phyloP scores from a whole-genome alignment of 2,797 vertebrate species.

The Halcyon smyrnensis region DNA sequence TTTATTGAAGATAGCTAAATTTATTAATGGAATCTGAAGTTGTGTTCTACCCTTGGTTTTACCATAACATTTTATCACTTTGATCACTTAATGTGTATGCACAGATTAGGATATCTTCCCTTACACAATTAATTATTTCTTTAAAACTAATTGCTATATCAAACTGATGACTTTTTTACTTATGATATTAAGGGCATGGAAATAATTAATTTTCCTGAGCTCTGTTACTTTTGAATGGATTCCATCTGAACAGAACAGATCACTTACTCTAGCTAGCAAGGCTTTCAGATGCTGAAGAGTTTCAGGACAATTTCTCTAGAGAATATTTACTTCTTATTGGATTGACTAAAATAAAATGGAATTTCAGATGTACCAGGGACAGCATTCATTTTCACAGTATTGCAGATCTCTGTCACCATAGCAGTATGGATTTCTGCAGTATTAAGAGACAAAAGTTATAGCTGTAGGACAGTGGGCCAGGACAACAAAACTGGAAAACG shows the following conservation, averaged over 20 bases:
- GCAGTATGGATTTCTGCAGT: background rate
- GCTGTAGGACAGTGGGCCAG: background rate
- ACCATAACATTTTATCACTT: background rate
- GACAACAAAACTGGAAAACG: background rate
- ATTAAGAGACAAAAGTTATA: background rate
- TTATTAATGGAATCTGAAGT: background rate
- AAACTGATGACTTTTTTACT: background rate
- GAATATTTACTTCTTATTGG: background rate
- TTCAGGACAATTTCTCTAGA: background rate
- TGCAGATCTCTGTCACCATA: background rate
- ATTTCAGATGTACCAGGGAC: background rate
- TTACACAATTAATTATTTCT: background rate
- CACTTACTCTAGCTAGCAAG: background rate
- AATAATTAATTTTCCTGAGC: constrained; percentile 8
- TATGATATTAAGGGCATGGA: background rate
- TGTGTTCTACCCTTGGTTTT: background rate
- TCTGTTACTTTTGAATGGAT: constrained; percentile 10
- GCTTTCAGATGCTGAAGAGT: background rate
- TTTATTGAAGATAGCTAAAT: background rate
- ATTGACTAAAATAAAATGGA: background rate
- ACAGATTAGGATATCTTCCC: background rate
- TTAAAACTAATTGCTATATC: background rate
- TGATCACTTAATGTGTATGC: background rate
- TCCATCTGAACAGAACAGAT: background rate
- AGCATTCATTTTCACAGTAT: background rate